These are phyloP conservation scores for Drosophila melanosoma DNA, from an alignment of 2,888 invertebrate genomes.

Conservation along the genomic window DNA sequence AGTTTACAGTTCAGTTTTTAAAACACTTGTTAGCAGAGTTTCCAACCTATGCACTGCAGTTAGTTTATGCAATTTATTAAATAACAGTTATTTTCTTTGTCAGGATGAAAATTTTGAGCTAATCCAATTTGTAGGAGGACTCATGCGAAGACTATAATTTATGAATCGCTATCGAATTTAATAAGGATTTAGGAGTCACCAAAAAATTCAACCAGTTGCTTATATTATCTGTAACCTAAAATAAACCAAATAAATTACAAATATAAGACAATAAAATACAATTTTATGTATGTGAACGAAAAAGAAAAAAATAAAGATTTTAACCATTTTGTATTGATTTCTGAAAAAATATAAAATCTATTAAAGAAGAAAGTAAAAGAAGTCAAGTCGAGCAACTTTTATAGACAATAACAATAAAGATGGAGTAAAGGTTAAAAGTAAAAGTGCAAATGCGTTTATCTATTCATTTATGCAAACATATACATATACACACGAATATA, in stretches of 20 bases:
- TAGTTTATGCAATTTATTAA: neutral
- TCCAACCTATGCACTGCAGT: neutral
- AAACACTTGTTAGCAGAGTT: neutral
- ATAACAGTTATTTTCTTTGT: neutral
- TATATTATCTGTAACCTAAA: neutral
- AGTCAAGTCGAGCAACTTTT: neutral
- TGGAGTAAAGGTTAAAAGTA: neutral
- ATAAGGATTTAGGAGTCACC: neutral
- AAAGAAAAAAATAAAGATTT: neutral
- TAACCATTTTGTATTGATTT: neutral
- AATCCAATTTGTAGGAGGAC: neutral
- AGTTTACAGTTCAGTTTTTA: neutral
- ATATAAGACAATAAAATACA: accelerated
- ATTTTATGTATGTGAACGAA: neutral
- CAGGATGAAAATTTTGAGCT: too few species aligned
- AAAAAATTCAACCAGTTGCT: neutral
- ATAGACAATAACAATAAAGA: slow-evolving; percentile 14
- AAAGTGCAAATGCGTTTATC: neutral
- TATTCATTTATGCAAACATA: neutral
- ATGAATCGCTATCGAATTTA: neutral
- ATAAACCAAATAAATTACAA: neutral
- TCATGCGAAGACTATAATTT: neutral
- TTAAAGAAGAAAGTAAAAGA: neutral
- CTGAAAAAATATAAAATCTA: neutral
- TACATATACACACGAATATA: neutral